Base-by-base conservation (phyloP, 2,888 invertebrate genomes). In the Neuroscelio doddi region DNA sequence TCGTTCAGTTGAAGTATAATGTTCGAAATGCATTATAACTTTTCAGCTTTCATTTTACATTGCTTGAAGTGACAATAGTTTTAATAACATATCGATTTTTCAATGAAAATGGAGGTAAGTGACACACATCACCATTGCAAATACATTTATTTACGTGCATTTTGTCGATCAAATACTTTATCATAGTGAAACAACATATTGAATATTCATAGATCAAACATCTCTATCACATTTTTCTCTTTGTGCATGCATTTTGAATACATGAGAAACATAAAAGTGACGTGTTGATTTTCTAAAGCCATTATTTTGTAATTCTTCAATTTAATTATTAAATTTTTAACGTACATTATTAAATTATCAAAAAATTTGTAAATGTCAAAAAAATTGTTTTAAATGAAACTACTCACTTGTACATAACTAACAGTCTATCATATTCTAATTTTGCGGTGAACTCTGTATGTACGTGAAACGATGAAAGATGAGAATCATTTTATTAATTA, bases 11-110 rank as follows among this genome's bases (percentile, higher is more conserved):
- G 17, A 39, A 47, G 34, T 30, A 29, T 14, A 21, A n/a, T n/a
- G 30, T 46, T 38, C 30, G 36, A 51, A 42, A 64, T 50, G 51
- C 50, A 51, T 51, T 42, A 61, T 47, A 61, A 52, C 61, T 61
- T 55, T 49, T 56, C 44, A 50, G 51, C 47, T 44, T 56, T 47
- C 56, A 49, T 56, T 50, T 36, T 44, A 42, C 61, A 39, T 41
- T 42, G 65, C 51, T 47, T 56, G 39, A 32, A 56, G 52, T 59
- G 52, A 61, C 59, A 56, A 56, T 56, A 56, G 61, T 61, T 65
- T 61, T 65, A 65, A 61, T 65, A 61, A 61, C 65, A 59, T 65
- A 65, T 65, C 59, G 65, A 65, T 65, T 61, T 65, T 61, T 44
- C 52, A 46, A 36, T 51, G 58, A 51, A 46, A 59, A 51, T 46